Conservation (phyloP, 2,888 invertebrate species). For the Timema cristinae region DNA sequence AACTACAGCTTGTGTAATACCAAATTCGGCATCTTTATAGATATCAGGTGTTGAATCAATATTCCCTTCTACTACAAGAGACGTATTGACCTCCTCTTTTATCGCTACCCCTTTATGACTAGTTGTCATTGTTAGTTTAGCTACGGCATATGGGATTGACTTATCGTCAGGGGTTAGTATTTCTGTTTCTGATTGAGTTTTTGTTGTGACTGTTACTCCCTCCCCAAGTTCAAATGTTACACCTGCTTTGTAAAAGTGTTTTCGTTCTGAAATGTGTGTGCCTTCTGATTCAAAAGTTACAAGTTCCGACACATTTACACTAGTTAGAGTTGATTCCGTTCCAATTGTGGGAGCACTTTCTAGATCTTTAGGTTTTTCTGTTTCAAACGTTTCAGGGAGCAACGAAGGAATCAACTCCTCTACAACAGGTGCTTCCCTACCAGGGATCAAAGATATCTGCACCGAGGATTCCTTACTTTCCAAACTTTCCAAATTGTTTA, state of each 20-base stretch:
- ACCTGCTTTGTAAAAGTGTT: constrained; percentile 13
- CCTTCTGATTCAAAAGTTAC: constrained; percentile 19
- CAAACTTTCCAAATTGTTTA: neutral
- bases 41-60: constrained; percentile 15
- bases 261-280: constrained; percentile 13
- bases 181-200: constrained; percentile 14
- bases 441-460: neutral
- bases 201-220: constrained; percentile 15
- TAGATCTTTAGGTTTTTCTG: constrained; percentile 9
- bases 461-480: constrained; percentile 6
- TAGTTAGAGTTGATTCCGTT: constrained; percentile 19
- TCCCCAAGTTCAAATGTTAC: constrained; percentile 19
- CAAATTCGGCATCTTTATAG: neutral
- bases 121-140: constrained; percentile 15
- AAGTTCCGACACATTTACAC: neutral
- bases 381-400: neutral
- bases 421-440: constrained; percentile 16
- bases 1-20: neutral
- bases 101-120: constrained; percentile 21
- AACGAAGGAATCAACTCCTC: constrained; percentile 19
- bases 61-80: constrained; percentile 17
- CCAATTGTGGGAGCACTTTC: constrained; percentile 8
- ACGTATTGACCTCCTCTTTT: constrained; percentile 23
- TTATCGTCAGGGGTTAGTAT: constrained; percentile 8
- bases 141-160: neutral